A percentile compares a stretch with the other conserved stretches of the same genome.
Conservation (phyloP, 2,113 vertebrate species). For the Anoplopoma fimbria region DNA sequence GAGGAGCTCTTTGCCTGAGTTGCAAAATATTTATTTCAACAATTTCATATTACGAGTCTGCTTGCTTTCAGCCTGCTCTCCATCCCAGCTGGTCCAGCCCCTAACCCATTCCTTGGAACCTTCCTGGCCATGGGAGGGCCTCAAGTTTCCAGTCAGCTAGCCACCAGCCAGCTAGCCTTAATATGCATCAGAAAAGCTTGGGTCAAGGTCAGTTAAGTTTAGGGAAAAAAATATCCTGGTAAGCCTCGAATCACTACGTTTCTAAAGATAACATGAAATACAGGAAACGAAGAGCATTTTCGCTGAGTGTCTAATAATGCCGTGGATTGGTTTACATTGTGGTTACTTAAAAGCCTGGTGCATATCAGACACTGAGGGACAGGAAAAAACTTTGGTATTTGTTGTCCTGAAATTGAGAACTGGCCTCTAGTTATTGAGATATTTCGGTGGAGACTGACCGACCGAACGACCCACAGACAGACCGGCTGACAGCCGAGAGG, state of each 20-base stretch:
- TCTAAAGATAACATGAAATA: no score
- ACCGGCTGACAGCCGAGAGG: no score
- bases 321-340: not conserved
- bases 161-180: not conserved
- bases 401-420: no score
- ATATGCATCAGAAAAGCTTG: not conserved
- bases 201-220: not conserved
- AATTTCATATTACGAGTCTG: not conserved
- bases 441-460: no score
- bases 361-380: not conserved
- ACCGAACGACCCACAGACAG: no score
- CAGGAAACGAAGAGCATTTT: no score
- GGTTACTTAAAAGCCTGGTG: not conserved
- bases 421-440: no score
- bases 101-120: not conserved
- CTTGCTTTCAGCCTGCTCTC: not conserved
- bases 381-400: not conserved
- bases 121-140: not conserved
- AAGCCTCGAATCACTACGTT: no score
- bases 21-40: not conserved
- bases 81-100: not conserved
- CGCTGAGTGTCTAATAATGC: not conserved
- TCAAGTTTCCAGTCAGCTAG: not conserved
- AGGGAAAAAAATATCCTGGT: no score
- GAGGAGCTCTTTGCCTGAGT: not conserved